Evolutionary conservation across 2,113 vertebrate genomes (phyloP).

Genomic region (Silurus asotus): DNA sequence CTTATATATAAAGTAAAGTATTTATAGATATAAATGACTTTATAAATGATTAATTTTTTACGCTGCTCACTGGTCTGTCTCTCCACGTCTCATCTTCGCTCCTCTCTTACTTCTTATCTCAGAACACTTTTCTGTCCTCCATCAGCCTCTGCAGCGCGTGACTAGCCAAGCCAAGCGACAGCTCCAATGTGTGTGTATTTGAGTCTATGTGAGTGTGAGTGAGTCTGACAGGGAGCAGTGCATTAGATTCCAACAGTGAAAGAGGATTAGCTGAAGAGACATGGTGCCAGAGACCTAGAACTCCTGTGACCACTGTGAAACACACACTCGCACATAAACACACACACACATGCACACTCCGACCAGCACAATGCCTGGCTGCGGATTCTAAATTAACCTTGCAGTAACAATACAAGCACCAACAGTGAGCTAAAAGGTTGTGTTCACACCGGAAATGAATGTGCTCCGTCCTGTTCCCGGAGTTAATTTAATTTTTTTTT

Average conservation of each 20-base stretch:
- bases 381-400: neutral
- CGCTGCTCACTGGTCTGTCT: neutral
- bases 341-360: neutral
- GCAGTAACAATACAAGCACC: constrained; percentile 9
- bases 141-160: constrained; percentile 3
- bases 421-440: neutral
- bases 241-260: constrained; percentile 38
- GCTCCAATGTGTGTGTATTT: constrained; percentile 20
- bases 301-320: constrained; percentile 32
- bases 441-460: neutral
- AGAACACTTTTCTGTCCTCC: constrained; percentile 8
- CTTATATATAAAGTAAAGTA: neutral
- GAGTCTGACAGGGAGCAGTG: constrained; percentile 38
- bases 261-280: constrained; percentile 45
- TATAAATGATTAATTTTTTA: neutral
- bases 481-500: neutral
- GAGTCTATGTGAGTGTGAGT: constrained; percentile 10
- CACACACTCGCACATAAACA: neutral
- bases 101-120: constrained; percentile 14
- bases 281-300: constrained; percentile 38
- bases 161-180: constrained; percentile 34
- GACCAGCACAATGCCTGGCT: constrained; percentile 20
- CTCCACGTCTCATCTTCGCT: neutral
- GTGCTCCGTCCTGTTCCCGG: neutral
- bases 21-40: neutral